Evolutionary conservation across 2,113 vertebrate genomes (phyloP), one percentile per base, ranked within the genome.

Genomic region (Zapornia atra): DNA sequence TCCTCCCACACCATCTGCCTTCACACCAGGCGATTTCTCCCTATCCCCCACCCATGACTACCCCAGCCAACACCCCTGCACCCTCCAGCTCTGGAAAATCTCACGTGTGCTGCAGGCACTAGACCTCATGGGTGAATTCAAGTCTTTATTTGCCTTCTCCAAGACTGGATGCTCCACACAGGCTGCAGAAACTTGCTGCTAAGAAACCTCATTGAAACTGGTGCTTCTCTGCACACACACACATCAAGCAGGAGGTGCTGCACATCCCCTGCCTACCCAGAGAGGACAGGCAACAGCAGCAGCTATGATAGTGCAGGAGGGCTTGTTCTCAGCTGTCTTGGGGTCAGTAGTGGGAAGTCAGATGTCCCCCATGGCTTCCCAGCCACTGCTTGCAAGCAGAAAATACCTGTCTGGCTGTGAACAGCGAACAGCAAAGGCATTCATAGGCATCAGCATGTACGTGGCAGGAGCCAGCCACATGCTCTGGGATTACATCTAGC

Each of bases 401-500:
- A 10, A 5, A 48, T 6, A 40, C 13, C 57, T 21, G 1, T 63
- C 48, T 50, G 60, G n/a, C 57, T 40, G 77, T 1, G 1, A 89
- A 88, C 57, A 80, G 89, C 88, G 88, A 75, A 79, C 6, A 4
- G 72, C 65, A 81, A 70, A 69, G 69, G 57, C 6, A 14, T 12
- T 79, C 42, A 15, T 0, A 31, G 84, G 28, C 51, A 82, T 34
- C 0, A 1, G 63, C 1, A 1, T n/a, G 17, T 18, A n/a, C 5
- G 0, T 14, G 61, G 72, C 84, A 82, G 65, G 80, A 87, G 66
- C 80, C 18, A 3, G 31, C 46, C 4, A 0, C 29, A 1, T 31
- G 69, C 76, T 22, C 18, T n/a, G 59, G 82, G 59, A 72, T 69
- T 96, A 92, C 91, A 91, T 95, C 96, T 89, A 94, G 66, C 53